Percentiles rank a stretch among this genome's conserved stretches.
Conservation (phyloP, 2,888 invertebrate species). For the Macropis europaea region DNA sequence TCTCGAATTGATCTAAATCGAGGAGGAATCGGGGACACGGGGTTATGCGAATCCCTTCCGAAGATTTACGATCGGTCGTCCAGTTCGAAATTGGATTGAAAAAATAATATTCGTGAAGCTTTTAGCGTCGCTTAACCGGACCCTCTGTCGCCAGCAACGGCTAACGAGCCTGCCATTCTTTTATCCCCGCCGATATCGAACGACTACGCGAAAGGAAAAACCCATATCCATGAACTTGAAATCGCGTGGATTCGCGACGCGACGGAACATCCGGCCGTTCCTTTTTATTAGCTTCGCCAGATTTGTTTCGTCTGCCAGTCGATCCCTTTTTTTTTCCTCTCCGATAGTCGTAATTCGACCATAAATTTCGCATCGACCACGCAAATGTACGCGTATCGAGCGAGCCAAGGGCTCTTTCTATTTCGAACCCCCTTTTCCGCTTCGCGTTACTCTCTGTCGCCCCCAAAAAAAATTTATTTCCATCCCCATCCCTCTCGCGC, state of each 20-base stretch:
- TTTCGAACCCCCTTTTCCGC: constrained; percentile 38
- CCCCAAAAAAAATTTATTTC: constrained; percentile 46
- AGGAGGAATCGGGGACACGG: neutral
- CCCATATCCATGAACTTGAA: constrained; percentile 13
- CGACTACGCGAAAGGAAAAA: constrained; percentile 3
- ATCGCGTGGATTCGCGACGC: constrained; percentile 16
- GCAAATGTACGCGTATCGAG: constrained; percentile 46
- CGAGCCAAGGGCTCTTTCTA: constrained; percentile 33
- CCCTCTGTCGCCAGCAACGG: too few relatives aligned
- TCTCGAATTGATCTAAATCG: constrained; percentile 7
- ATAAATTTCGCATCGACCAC: constrained; percentile 68
- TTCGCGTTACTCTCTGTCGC: constrained; percentile 39
- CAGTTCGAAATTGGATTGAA: neutral
- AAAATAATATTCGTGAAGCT: constrained; percentile 10
- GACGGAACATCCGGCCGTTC: constrained; percentile 10
- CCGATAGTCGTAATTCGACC: constrained; percentile 68
- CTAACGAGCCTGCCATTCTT: neutral
- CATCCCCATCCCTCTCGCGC: neutral
- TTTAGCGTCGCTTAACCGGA: neutral
- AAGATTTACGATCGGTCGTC: constrained; percentile 3
- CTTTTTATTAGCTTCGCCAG: constrained; percentile 44
- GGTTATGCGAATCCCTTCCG: constrained; percentile 8
- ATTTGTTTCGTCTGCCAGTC: neutral
- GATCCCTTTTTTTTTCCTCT: neutral
- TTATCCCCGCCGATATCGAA: neutral